These are phyloP conservation scores for Seira musarum DNA, from an alignment of 2,888 invertebrate species.

Conservation along the genomic window DNA sequence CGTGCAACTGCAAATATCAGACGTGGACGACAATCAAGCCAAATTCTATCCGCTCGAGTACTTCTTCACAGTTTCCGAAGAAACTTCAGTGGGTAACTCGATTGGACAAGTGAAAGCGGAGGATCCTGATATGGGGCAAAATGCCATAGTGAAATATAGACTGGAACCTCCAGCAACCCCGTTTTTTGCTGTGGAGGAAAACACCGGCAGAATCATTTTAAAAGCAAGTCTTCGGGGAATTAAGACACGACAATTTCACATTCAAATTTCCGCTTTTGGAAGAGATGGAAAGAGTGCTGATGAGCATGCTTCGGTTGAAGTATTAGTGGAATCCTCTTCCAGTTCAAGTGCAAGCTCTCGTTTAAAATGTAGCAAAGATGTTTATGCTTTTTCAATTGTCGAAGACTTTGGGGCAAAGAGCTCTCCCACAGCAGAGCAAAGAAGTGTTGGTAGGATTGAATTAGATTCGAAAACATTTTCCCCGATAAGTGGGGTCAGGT, in stretches of 20 bases:
- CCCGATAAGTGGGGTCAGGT: slow-evolving; percentile 74
- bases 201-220: slow-evolving; percentile 83
- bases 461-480: slow-evolving; percentile 45
- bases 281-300: slow-evolving; percentile 82
- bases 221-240: slow-evolving; percentile 79
- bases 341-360: slow-evolving; percentile 66
- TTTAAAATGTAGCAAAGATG: slow-evolving; percentile 82
- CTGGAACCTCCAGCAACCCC: slow-evolving; percentile 83
- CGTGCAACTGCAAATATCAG: slow-evolving; percentile 84
- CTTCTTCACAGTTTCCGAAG: slow-evolving; percentile 82
- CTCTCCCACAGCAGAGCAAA: slow-evolving; percentile 73
- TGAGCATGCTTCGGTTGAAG: slow-evolving; percentile 86
- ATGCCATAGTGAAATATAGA: slow-evolving; percentile 85
- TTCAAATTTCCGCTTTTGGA: slow-evolving; percentile 87
- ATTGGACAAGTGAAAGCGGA: slow-evolving; percentile 85
- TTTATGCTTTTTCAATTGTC: slow-evolving; percentile 84
- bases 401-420: slow-evolving; percentile 83
- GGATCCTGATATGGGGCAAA: slow-evolving; percentile 91
- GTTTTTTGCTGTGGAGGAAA: slow-evolving; percentile 84
- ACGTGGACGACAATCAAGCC: slow-evolving; percentile 94
- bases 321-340: slow-evolving; percentile 78
- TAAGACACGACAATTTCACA: slow-evolving; percentile 79
- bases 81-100: slow-evolving; percentile 78
- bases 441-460: slow-evolving; percentile 69
- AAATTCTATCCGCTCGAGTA: slow-evolving; percentile 95